These are phyloP conservation scores for Kuschelorhynchus macadamiae DNA, from an alignment of 2,888 invertebrate genomes.

Conservation along the genomic window DNA sequence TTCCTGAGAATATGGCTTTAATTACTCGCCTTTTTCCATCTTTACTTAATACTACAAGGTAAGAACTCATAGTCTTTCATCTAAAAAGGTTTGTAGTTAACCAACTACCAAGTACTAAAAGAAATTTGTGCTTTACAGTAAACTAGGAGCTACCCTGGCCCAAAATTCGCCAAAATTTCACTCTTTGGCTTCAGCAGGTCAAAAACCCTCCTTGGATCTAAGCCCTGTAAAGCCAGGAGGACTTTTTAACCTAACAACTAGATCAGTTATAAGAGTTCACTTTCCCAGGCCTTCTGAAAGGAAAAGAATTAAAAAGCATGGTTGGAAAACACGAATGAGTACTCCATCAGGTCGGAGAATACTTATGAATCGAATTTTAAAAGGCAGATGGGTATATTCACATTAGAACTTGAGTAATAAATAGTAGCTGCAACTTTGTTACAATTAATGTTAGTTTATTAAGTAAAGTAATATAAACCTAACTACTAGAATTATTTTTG, in stretches of 20 bases:
- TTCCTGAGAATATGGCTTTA: too few species aligned
- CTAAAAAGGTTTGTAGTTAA: too few species aligned
- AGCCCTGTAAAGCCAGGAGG: constrained; percentile 55
- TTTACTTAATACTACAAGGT: too few species aligned
- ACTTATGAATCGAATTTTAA: constrained; percentile 83
- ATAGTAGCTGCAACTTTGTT: too few species aligned
- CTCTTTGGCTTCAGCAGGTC: constrained; percentile 3
- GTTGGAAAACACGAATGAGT: constrained; percentile 79
- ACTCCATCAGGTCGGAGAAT: constrained; percentile 78
- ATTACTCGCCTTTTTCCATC: too few species aligned
- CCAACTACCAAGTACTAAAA: not conserved
- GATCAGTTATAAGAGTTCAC: constrained; percentile 75
- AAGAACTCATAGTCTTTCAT: too few species aligned
- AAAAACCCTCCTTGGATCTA: constrained; percentile 1
- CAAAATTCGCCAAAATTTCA: constrained; percentile 25
- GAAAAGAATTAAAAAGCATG: constrained; percentile 78
- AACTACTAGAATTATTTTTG: too few species aligned
- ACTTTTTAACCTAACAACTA: constrained; percentile 59
- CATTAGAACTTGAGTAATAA: too few species aligned
- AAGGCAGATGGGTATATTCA: constrained; percentile 78
- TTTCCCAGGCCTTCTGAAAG: constrained; percentile 84
- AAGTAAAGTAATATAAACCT: too few species aligned
- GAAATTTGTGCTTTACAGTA: not conserved
- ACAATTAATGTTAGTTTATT: too few species aligned
- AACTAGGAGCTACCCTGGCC: not conserved